Percentiles rank a stretch among this genome's conserved stretches.
Evolutionary conservation across 1,140 invertebrate species (phyloP).

Genomic region (Linepithema humile): DNA sequence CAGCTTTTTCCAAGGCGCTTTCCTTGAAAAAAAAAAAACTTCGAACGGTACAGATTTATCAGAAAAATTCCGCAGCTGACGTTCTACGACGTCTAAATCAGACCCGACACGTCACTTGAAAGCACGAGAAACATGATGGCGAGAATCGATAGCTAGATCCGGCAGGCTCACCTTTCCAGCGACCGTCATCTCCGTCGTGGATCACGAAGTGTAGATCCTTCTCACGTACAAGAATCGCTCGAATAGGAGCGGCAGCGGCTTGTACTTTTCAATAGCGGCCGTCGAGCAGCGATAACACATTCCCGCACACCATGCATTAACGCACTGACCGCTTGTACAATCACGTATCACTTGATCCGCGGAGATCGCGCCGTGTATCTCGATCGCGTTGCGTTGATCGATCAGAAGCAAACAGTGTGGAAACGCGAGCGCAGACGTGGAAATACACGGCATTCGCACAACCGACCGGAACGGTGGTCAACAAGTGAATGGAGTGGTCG

Average conservation of each 20-base stretch:
- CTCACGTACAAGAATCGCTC: slow-evolving; percentile 50
- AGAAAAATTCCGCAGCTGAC: neutral
- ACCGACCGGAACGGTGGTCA: slow-evolving; percentile 34
- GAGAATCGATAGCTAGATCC: neutral
- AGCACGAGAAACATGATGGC: neutral
- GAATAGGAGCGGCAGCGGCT: slow-evolving; percentile 25
- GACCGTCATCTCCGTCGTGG: slow-evolving; percentile 66
- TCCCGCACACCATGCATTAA: slow-evolving; percentile 18
- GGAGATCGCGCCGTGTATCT: neutral
- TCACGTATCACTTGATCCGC: slow-evolving; percentile 19
- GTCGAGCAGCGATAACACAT: slow-evolving; percentile 43
- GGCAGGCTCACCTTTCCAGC: slow-evolving; percentile 65
- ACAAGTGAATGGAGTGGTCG: slow-evolving; percentile 62
- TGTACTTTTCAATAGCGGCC: slow-evolving; percentile 36
- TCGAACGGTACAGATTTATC: no score
- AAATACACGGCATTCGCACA: neutral
- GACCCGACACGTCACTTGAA: neutral
- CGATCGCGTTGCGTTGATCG: neutral
- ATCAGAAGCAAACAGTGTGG: neutral
- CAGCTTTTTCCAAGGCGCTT: neutral
- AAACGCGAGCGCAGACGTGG: neutral
- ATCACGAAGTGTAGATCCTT: slow-evolving; percentile 64
- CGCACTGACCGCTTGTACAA: neutral
- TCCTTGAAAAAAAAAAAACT: neutral
- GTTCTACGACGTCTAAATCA: neutral